Conservation (phyloP, 2,113 vertebrate species). For the Gadus chalcogrammus region DNA sequence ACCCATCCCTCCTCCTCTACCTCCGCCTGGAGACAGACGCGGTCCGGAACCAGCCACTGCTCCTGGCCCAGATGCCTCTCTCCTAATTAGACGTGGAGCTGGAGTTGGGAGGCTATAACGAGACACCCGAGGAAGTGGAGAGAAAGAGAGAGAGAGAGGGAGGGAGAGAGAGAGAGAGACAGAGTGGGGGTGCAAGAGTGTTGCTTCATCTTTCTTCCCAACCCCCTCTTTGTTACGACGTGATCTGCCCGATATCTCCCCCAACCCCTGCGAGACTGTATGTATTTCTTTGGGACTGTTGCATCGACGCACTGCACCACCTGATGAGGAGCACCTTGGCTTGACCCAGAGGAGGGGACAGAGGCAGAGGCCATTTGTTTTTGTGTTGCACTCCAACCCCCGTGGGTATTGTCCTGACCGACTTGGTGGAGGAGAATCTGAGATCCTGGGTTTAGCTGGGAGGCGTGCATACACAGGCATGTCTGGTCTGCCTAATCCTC, state of each 20-base stretch:
- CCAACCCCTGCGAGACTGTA: neutral
- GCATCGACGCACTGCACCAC: constrained; percentile 68
- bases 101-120: constrained; percentile 33
- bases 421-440: no score
- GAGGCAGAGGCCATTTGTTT: neutral
- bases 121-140: constrained; percentile 13
- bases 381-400: no score
- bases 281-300: constrained; percentile 46
- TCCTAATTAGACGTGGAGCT: constrained; percentile 54
- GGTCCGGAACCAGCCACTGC: constrained; percentile 15
- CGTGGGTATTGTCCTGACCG: no score
- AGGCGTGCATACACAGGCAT: no score
- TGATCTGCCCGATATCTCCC: no score
- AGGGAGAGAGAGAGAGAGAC: no score
- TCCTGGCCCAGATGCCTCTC: constrained; percentile 32
- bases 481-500: no score
- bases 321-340: constrained; percentile 47
- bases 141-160: constrained; percentile 20
- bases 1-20: constrained; percentile 13
- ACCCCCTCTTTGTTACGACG: no score
- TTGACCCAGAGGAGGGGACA: constrained; percentile 7
- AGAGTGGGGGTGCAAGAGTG: no score
- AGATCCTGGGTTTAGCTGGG: no score
- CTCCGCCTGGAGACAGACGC: constrained; percentile 5
- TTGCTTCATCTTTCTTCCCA: no score